Percentiles rank a stretch among this genome's conserved stretches.
Conservation (phyloP, 2,888 invertebrate genomes). For the Cantharis nigra region DNA sequence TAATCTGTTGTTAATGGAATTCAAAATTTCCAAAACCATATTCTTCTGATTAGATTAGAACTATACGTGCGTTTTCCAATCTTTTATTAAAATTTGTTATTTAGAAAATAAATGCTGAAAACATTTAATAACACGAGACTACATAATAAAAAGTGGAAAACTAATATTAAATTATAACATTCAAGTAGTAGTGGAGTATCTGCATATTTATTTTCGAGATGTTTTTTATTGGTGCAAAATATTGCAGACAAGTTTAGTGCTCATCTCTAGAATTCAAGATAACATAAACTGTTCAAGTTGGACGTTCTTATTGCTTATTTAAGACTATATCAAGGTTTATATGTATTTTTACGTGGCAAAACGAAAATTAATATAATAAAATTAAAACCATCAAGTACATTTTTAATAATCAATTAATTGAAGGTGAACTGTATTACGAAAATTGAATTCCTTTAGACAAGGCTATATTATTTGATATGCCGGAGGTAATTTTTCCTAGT, state of each 20-base stretch:
- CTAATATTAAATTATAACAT: not conserved
- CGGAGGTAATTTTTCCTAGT: not conserved
- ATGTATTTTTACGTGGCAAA: not conserved
- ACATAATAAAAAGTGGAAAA: not conserved
- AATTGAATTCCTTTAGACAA: slow-evolving; percentile 1
- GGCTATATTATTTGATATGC: slow-evolving; percentile 6
- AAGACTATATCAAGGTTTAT: not conserved
- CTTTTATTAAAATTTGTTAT: not conserved
- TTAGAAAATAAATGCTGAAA: not conserved
- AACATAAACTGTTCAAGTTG: not conserved
- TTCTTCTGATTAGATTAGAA: not conserved
- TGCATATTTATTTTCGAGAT: not conserved
- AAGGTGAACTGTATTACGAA: slow-evolving; percentile 10
- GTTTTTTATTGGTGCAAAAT: not conserved
- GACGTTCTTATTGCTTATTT: not conserved
- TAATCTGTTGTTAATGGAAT: too few species aligned
- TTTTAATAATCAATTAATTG: slow-evolving; percentile 12
- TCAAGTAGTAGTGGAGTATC: not conserved
- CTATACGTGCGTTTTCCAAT: too few species aligned
- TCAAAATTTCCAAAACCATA: too few species aligned
- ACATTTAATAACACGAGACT: not conserved
- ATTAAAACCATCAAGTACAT: not conserved
- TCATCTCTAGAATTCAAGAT: not conserved
- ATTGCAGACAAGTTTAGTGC: not conserved
- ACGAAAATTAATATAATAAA: not conserved